Evolutionary conservation across 2,888 invertebrate species (phyloP).

Genomic region (Andrena haemorrhoa): DNA sequence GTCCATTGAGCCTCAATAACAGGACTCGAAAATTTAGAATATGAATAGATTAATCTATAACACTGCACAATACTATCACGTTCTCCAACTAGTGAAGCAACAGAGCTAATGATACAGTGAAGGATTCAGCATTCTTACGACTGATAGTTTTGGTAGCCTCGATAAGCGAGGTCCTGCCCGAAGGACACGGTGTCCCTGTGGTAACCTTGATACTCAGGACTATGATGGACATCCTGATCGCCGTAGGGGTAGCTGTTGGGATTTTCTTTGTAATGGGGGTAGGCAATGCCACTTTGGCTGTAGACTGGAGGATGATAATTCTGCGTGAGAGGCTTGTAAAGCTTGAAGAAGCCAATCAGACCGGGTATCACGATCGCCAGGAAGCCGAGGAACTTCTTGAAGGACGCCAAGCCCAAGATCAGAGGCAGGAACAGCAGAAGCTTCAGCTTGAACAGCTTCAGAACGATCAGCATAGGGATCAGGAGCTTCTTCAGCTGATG

Average conservation of each 20-base stretch:
- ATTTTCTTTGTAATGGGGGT: constrained; percentile 87
- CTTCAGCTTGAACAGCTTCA: constrained; percentile 94
- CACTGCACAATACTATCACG: constrained; percentile 6
- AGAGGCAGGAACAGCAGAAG: constrained; percentile 92
- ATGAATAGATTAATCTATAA: background rate
- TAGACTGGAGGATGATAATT: constrained; percentile 87
- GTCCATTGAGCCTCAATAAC: background rate
- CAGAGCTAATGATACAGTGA: background rate
- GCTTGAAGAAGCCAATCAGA: constrained; percentile 93
- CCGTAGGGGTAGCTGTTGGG: constrained; percentile 83
- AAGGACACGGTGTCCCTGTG: constrained; percentile 88
- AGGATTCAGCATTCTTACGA: constrained; percentile 51
- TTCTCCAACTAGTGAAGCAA: background rate
- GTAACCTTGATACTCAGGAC: constrained; percentile 82
- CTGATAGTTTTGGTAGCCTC: constrained; percentile 86
- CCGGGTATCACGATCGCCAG: constrained; percentile 93
- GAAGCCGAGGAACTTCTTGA: constrained; percentile 93
- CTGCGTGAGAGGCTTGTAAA: constrained; percentile 90
- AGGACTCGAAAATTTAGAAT: background rate
- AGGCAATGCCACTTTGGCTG: constrained; percentile 90
- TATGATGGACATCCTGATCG: constrained; percentile 81
- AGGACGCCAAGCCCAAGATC: constrained; percentile 93
- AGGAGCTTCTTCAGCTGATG: constrained; percentile 93
- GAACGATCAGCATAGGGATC: constrained; percentile 92
- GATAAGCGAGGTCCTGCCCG: constrained; percentile 90